Conservation (phyloP, 2,113 vertebrate species). For the Petromus typicus region DNA sequence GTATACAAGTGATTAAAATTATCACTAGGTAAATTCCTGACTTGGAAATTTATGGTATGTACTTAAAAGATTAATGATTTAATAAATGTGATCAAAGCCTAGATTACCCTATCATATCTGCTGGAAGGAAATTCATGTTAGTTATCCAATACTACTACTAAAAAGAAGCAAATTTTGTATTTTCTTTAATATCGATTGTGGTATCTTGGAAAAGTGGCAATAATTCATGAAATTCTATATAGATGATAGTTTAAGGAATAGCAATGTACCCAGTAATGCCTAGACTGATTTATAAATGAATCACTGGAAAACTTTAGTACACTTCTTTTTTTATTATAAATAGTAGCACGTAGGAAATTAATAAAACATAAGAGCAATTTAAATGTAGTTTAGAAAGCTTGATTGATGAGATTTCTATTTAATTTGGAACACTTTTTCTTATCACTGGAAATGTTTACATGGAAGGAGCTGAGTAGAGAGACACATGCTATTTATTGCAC, state of each 20-base stretch:
- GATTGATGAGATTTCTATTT: not conserved
- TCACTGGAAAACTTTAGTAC: not conserved
- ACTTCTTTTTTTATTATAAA: not conserved
- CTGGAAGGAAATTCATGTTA: constrained; percentile 27
- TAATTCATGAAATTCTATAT: not conserved
- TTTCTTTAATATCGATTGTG: constrained; percentile 34
- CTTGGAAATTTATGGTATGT: not conserved
- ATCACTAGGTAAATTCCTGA: not conserved
- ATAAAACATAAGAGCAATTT: constrained; percentile 39
- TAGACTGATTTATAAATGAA: not conserved
- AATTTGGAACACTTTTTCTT: constrained; percentile 7
- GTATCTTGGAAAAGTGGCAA: not conserved
- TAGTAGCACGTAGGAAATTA: constrained; percentile 15
- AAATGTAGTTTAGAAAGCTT: not conserved
- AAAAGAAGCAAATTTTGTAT: not conserved
- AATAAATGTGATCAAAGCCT: not conserved
- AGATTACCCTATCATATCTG: not conserved
- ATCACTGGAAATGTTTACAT: not conserved
- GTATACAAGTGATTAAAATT: constrained; percentile 19
- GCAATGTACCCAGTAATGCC: not conserved
- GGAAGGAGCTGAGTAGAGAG: not conserved
- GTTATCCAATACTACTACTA: not conserved
- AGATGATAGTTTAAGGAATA: not conserved
- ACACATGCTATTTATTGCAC: constrained; percentile 28
- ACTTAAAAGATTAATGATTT: not conserved